These are phyloP conservation scores for Crambe crambe DNA, from an alignment of 37 sponge, comb jelly and placozoan genomes.

Conservation along the genomic window DNA sequence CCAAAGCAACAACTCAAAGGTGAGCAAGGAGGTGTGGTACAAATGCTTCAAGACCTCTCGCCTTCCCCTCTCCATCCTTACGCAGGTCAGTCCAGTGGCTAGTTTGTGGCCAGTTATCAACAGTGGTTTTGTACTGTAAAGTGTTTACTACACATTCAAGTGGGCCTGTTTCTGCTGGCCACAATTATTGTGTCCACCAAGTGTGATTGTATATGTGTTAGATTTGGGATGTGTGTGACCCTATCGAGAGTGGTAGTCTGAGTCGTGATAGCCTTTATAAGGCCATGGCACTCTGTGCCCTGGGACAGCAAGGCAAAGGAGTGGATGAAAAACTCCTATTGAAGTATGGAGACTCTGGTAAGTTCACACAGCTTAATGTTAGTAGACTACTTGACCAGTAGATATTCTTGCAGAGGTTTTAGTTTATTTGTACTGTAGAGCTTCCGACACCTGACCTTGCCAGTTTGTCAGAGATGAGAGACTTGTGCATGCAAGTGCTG, in stretches of 20 bases:
- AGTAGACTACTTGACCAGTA: no score
- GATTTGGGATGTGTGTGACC: conserved; percentile 75
- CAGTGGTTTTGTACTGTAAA: no score
- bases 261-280: conserved; percentile 73
- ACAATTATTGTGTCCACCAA: background rate
- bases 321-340: conserved; percentile 61
- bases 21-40: conserved; percentile 51
- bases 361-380: background rate
- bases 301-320: conserved; percentile 82
- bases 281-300: conserved; percentile 64
- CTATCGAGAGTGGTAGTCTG: conserved; percentile 20
- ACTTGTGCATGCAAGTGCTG: conserved; percentile 10
- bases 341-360: conserved; percentile 45
- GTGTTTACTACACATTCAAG: no score
- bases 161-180: no score
- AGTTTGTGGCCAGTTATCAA: no score
- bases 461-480: conserved; percentile 12
- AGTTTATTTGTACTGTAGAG: conserved; percentile 32
- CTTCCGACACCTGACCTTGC: conserved; percentile 72
- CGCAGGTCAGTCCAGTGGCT: conserved; percentile 49
- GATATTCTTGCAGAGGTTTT: background rate
- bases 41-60: conserved; percentile 27
- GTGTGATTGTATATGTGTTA: background rate
- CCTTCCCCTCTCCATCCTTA: conserved; percentile 24
- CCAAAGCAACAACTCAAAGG: conserved; percentile 19